Conservation (phyloP, 2,113 vertebrate genomes). For the Petaurus breviceps region DNA sequence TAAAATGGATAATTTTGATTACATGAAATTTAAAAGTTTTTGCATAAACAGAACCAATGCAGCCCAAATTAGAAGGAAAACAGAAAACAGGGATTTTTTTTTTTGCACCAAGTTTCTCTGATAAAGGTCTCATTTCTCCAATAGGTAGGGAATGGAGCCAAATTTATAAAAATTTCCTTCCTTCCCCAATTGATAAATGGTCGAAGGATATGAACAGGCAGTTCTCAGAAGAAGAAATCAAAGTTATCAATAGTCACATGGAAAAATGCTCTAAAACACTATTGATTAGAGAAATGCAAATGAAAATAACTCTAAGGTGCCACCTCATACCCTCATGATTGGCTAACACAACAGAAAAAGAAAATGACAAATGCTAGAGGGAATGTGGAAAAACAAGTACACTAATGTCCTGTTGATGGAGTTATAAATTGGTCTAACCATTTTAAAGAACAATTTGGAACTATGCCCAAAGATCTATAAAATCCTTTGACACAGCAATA, state of each 20-base stretch:
- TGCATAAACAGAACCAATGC: background rate
- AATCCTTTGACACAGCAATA: background rate
- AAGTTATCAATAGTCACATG: background rate
- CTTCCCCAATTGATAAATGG: background rate
- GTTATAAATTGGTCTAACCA: background rate
- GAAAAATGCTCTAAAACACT: background rate
- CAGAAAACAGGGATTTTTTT: background rate
- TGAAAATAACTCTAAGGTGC: background rate
- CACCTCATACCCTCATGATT: background rate
- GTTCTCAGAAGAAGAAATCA: background rate
- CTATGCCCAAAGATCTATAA: background rate
- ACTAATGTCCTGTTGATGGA: background rate
- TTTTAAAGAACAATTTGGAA: background rate
- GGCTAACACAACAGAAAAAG: background rate
- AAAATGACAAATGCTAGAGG: background rate
- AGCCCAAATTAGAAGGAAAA: background rate
- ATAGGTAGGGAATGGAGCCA: background rate
- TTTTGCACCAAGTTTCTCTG: background rate
- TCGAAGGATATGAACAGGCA: background rate
- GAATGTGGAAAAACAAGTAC: background rate
- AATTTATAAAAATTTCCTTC: background rate
- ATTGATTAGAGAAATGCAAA: background rate
- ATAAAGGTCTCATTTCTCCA: background rate
- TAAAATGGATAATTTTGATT: no score
- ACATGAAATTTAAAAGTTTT: background rate